Conservation (phyloP, 2,797 vertebrate species). For the Microchirus variegatus region DNA sequence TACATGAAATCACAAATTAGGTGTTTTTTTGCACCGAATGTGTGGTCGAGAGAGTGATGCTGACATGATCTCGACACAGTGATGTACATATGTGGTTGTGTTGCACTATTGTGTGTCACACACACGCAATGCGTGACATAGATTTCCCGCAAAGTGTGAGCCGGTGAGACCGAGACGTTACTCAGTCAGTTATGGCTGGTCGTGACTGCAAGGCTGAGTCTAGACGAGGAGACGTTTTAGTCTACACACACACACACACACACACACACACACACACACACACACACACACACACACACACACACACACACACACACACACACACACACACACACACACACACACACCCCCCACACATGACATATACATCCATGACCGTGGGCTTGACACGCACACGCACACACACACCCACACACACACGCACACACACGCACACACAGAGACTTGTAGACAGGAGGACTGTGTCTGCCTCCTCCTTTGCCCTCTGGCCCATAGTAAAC, state of each 20-base stretch:
- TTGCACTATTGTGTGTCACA: background rate
- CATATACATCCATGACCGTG: slow-evolving; percentile 56
- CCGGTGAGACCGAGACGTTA: slow-evolving; percentile 15
- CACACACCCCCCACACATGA: slow-evolving; percentile 24
- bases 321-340: too few species aligned
- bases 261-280: slow-evolving; percentile 12
- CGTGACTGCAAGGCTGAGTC: slow-evolving; percentile 40
- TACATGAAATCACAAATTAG: too few species aligned
- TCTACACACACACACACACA: slow-evolving; percentile 9
- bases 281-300: slow-evolving; percentile 28
- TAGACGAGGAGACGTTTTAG: slow-evolving; percentile 54
- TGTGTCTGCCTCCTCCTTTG: slow-evolving; percentile 45
- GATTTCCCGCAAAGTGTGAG: background rate
- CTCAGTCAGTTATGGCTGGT: slow-evolving; percentile 40
- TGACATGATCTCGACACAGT: too few species aligned
- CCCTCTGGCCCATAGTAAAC: slow-evolving; percentile 62
- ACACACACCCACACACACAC: slow-evolving; percentile 11
- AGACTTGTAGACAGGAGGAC: slow-evolving; percentile 18
- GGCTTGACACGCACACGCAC: slow-evolving; percentile 48
- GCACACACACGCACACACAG: too few species aligned
- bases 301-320: slow-evolving; percentile 14
- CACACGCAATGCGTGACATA: background rate
- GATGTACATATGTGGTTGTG: background rate
- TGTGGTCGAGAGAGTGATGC: too few species aligned
- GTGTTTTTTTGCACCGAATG: too few species aligned